Conservation (phyloP, 2,888 invertebrate species). For the Polietes domitor region DNA sequence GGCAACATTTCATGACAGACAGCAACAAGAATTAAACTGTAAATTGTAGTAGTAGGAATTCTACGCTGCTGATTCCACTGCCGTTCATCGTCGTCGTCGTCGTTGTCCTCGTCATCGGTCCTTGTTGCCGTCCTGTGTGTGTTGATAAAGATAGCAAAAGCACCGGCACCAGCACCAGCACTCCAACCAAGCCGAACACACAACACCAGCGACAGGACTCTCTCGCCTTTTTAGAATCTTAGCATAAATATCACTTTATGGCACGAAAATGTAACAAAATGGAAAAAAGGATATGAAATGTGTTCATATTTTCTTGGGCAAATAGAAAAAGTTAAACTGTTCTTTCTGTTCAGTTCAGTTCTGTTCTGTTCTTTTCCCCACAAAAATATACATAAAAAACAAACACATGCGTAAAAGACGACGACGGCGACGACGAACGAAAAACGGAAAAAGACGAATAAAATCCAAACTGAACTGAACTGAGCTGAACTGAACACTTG, state of each 20-base stretch:
- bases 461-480: conserved; percentile 18
- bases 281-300: conserved; percentile 56
- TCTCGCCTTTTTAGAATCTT: conserved; percentile 51
- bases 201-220: conserved; percentile 48
- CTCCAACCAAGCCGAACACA: too few species aligned
- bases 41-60: conserved; percentile 27
- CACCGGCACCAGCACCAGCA: background rate
- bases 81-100: background rate
- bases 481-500: background rate
- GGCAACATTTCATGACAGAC: conserved; percentile 75
- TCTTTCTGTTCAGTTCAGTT: background rate
- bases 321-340: conserved; percentile 37
- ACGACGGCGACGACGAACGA: background rate
- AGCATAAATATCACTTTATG: conserved; percentile 66
- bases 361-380: background rate
- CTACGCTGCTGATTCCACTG: conserved; percentile 9
- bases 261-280: conserved; percentile 52
- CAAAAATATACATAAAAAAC: background rate
- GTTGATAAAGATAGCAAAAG: conserved; percentile 58
- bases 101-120: background rate
- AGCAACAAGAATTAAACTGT: conserved; percentile 64
- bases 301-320: conserved; percentile 38
- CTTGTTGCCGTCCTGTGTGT: conserved; percentile 26
- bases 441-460: background rate
- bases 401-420: conserved; percentile 59